phyloP scores from a whole-genome alignment of 2,113 vertebrate genomes.

The Scolopax mira region DNA sequence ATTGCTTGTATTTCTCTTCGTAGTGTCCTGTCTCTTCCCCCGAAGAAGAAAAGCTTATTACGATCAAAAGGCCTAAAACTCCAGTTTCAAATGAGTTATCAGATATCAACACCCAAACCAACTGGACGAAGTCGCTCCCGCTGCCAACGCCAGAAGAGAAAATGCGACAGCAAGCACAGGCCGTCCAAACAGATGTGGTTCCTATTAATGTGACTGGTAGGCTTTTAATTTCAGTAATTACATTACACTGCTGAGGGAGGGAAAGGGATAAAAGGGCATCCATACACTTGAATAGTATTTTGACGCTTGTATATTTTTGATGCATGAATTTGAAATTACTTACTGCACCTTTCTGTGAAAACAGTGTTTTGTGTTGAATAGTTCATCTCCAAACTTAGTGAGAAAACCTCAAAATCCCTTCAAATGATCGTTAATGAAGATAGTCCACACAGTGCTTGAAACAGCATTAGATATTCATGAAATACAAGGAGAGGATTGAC shows the following conservation, averaged over 20 bases:
- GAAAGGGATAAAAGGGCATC: background rate
- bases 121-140: conserved; percentile 80
- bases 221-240: conserved; percentile 29
- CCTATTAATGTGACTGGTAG: conserved; percentile 96
- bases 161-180: conserved; percentile 90
- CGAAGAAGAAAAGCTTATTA: conserved; percentile 86
- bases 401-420: background rate
- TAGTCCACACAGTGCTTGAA: background rate
- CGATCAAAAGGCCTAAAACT: conserved; percentile 81
- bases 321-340: background rate
- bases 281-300: background rate
- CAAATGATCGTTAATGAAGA: background rate
- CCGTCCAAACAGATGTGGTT: conserved; percentile 90
- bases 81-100: conserved; percentile 75
- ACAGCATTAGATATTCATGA: background rate
- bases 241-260: background rate
- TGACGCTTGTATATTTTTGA: background rate
- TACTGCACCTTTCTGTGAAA: background rate
- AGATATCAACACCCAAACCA: conserved; percentile 82
- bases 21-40: conserved; percentile 82
- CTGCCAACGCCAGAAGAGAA: conserved; percentile 96
- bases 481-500: background rate
- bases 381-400: background rate
- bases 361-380: background rate
- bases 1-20: conserved; percentile 16